Percentiles rank a stretch among this genome's conserved stretches.
Conservation (phyloP, 2,113 vertebrate genomes). For the Vidua macroura region DNA sequence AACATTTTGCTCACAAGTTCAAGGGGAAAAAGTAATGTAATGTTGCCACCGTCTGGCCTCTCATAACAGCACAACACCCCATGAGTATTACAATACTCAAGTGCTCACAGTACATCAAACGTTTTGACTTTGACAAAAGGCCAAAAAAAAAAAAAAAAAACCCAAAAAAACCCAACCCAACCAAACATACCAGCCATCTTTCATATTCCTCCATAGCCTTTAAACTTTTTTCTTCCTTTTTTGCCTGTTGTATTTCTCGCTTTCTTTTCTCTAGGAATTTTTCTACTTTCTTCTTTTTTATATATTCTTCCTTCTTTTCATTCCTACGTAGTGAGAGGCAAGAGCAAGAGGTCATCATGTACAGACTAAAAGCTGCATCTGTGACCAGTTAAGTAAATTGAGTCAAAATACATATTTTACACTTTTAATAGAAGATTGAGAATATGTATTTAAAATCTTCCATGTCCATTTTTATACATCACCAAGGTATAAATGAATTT, state of each 20-base stretch:
- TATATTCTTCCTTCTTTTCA: slow-evolving; percentile 79
- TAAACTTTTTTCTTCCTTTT: slow-evolving; percentile 83
- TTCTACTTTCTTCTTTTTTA: slow-evolving; percentile 76
- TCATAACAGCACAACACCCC: background rate
- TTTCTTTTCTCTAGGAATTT: slow-evolving; percentile 73
- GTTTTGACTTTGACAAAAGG: background rate
- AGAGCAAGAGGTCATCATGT: background rate
- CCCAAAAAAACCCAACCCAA: background rate
- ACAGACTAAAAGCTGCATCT: background rate
- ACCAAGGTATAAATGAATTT: background rate
- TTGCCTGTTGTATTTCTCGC: slow-evolving; percentile 74
- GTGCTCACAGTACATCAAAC: background rate
- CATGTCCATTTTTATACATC: background rate
- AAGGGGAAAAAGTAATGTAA: background rate
- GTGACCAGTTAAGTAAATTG: background rate
- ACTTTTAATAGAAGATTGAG: background rate
- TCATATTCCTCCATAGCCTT: slow-evolving; percentile 85
- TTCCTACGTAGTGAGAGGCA: slow-evolving; percentile 70
- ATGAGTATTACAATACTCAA: background rate
- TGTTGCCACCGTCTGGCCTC: slow-evolving; percentile 19
- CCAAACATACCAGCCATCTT: slow-evolving; percentile 84
- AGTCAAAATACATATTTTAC: background rate
- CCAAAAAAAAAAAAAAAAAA: slow-evolving; percentile 53
- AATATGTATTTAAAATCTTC: background rate
- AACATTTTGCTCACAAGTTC: background rate